Conservation (phyloP, 2,113 vertebrate genomes). For the Trematomus loennbergii region DNA sequence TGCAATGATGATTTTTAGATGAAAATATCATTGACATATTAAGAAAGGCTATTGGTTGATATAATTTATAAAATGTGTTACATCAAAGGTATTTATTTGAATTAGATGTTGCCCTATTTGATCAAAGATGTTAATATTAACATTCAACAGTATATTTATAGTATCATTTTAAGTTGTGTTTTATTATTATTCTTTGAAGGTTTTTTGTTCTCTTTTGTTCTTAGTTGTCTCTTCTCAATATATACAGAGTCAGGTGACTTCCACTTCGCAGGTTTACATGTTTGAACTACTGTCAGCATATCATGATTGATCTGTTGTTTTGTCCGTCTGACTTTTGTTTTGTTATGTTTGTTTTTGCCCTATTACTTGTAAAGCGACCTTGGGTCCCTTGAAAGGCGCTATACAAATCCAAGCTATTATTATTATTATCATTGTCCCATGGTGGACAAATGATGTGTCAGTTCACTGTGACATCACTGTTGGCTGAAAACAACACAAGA, state of each 20-base stretch:
- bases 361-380: too few species aligned
- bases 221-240: background rate
- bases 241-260: background rate
- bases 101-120: background rate
- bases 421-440: too few species aligned
- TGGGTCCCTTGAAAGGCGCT: too few species aligned
- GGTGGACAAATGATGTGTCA: background rate
- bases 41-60: background rate
- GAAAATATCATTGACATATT: background rate
- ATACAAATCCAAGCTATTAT: too few species aligned
- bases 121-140: background rate
- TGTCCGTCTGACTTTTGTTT: too few species aligned
- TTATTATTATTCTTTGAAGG: too few species aligned
- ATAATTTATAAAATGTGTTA: background rate
- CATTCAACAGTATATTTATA: too few species aligned
- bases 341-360: too few species aligned
- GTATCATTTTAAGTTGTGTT: too few species aligned
- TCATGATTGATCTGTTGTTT: too few species aligned
- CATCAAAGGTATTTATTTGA: background rate
- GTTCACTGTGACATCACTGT: background rate
- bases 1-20: background rate
- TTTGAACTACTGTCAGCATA: background rate
- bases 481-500: background rate
- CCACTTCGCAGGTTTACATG: too few species aligned
- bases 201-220: background rate